Base-by-base conservation (phyloP, 2,797 vertebrate genomes). In the Tarsius wallacei region DNA sequence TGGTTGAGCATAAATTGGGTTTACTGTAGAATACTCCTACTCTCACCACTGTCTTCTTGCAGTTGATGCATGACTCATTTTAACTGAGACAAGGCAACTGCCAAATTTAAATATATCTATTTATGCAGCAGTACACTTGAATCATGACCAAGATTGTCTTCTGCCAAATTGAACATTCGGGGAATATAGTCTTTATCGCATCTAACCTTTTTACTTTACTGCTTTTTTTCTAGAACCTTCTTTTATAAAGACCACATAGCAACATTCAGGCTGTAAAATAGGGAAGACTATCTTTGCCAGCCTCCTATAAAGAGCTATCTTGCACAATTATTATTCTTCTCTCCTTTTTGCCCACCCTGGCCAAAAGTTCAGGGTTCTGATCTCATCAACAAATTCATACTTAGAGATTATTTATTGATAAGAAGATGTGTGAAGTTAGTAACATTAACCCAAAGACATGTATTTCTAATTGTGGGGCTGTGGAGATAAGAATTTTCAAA, bases 41-140 rank as follows among this genome's bases (percentile, higher is more conserved):
- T 87, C 22, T 80, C 24, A 59, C 36, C n/a, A 51, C 17, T 42
- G 36, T 19, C 33, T 81, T 49, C 57, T 57, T 93, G 51, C 93
- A 81, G 61, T 16, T 96, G 80, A 78, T 68, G 0, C 24, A 68
- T 87, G 57, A 57, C 13, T 95, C 89, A 81, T 88, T 90, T 71
- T 95, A 87, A 90, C 42, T 76, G 55, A 73, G 77, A 90, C 21
- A 87, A 84, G 42, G n/a, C 36, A 90, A 81, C 7, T 77, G n/a
- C 24, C 73, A 59, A 42, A 68, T 53, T 74, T 77, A 81, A 96
- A 95, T 33, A 71, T 68, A n/a, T 42, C 42, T 42, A 42, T 5
- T 3, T 55, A 33, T 47, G 16, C 49, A 71, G 42, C 49, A 33
- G 47, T 17, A 55, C 22, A 85, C 78, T 53, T 92, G 85, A 97